phyloP scores from a whole-genome alignment of 2,888 invertebrate genomes.

The Aromia moschata region DNA sequence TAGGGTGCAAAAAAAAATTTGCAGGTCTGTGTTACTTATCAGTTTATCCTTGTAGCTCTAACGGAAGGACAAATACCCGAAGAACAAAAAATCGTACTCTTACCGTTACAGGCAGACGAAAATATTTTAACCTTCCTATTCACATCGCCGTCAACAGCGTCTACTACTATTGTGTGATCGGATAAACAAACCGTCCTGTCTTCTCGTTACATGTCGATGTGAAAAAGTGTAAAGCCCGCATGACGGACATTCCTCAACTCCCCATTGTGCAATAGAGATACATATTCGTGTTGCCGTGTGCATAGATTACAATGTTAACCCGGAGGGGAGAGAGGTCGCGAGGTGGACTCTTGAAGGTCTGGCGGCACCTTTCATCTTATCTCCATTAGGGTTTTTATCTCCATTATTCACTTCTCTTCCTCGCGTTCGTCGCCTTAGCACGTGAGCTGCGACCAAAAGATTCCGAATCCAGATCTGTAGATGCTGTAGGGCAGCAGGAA shows the following conservation, averaged over 20 bases:
- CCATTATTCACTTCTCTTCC: constrained; percentile 34
- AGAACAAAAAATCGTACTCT: not conserved
- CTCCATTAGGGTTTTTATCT: constrained; percentile 48
- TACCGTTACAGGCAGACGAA: not conserved
- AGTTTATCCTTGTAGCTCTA: too few species aligned
- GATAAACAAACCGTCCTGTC: constrained; percentile 21
- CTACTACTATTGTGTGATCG: constrained; percentile 9
- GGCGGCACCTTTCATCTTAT: constrained; percentile 48
- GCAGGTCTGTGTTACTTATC: too few species aligned
- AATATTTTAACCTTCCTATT: constrained; percentile 8
- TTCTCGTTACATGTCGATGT: constrained; percentile 30
- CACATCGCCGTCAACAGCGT: not conserved
- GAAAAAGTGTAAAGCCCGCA: constrained; percentile 33
- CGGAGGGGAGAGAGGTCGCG: constrained; percentile 40
- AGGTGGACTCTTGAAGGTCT: constrained; percentile 43
- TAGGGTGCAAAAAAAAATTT: too few species aligned
- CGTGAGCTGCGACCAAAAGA: constrained; percentile 7
- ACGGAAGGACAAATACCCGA: too few species aligned
- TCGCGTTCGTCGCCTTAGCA: constrained; percentile 23
- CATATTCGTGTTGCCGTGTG: constrained; percentile 39
- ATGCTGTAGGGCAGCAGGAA: too few species aligned
- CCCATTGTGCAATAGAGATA: constrained; percentile 27
- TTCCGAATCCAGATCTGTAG: too few species aligned
- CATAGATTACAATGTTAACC: constrained; percentile 46
- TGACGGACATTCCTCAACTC: constrained; percentile 30